Evolutionary conservation across 2,113 vertebrate species (phyloP), one percentile per base, ranked within the genome.

Genomic region (Prochilodus magdalenae): DNA sequence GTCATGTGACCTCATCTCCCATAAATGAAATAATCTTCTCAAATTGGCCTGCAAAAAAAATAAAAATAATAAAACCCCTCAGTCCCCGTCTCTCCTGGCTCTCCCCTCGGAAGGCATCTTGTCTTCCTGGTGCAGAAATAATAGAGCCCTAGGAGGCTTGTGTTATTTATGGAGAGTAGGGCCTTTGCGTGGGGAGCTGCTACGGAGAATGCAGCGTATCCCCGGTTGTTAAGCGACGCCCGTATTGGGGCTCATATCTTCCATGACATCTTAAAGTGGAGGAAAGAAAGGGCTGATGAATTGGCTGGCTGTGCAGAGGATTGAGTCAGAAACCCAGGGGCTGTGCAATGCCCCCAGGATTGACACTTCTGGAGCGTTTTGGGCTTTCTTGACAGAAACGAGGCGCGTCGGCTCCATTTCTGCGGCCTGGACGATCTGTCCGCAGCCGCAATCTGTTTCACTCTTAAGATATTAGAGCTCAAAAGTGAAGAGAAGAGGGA

Each of bases 91-190:
- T 16, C n/a, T 44, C 8, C 40, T 47, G 26, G 10, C 75, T 27
- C 33, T 83, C 71, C 70, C 73, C 27, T 59, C 15, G 53, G 81
- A 77, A 57, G 62, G 18, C 63, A 70, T 33, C 59, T 65, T 73
- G 53, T 84, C 79, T 77, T 74, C 79, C 75, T 51, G 66, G 62
- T 84, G 80, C 79, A 55, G 59, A 29, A 22, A 82, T 90, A 91
- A 90, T 89, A 90, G 85, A 89, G 89, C 81, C 90, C 90, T 83
- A 72, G 73, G 85, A 57, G 88, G 85, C 6, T 51, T 1, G 78
- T 87, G 86, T 86, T 91, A 91, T 90, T 90, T 88, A 80, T 85
- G 87, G 87, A 85, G 79, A 80, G 67, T 81, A 44, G 72, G 69
- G 33, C 85, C 85, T 87, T 83, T 86, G 80, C 76, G 76, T 81